Evolutionary conservation across 2,888 invertebrate species (phyloP).

Genomic region (Epinotia ramella): DNA sequence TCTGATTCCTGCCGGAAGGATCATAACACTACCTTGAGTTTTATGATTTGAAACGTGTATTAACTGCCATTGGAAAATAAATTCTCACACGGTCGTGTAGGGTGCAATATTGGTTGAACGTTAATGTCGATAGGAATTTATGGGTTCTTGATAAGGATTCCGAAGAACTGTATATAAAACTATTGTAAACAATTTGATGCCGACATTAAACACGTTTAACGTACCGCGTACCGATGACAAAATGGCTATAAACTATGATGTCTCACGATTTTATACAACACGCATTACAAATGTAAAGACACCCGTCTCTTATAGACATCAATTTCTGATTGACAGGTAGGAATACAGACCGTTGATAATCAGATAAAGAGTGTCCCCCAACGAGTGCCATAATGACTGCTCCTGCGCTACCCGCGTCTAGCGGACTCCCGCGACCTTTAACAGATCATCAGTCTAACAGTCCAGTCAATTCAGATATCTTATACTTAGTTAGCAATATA

Average conservation of each 20-base stretch:
- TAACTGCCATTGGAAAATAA: not conserved
- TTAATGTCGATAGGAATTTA: not conserved
- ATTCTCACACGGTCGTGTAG: not conserved
- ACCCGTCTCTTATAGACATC: no score
- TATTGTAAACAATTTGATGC: not conserved
- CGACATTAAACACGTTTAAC: slow-evolving; percentile 14
- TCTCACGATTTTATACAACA: not conserved
- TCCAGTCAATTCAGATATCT: no score
- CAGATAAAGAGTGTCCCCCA: no score
- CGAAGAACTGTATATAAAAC: not conserved
- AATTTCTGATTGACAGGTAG: no score
- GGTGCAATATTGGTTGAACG: not conserved
- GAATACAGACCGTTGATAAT: no score
- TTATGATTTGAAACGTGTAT: slow-evolving; percentile 1
- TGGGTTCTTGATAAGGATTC: not conserved
- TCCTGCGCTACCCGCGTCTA: no score
- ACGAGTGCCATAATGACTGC: no score
- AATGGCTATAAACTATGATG: not conserved
- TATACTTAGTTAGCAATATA: no score
- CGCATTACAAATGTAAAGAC: not conserved
- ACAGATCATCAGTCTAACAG: no score
- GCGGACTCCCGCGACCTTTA: no score
- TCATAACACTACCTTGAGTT: slow-evolving; percentile 6
- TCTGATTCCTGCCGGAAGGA: slow-evolving; percentile 5
- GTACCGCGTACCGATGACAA: not conserved